phyloP scores from a whole-genome alignment of 2,888 invertebrate species.

The Cyaniris semiargus region DNA sequence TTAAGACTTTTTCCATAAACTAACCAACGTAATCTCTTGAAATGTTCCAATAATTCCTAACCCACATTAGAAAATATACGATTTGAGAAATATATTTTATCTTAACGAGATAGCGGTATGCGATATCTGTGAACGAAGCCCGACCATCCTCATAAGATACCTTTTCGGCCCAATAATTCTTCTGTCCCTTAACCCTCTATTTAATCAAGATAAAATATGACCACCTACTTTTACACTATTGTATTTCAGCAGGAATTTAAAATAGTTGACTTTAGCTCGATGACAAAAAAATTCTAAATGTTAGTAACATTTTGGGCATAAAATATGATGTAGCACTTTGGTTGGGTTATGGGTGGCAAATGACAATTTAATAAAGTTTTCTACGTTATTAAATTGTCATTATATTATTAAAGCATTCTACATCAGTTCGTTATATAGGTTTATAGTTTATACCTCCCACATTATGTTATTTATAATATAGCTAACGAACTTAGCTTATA shows the following conservation, averaged over 20 bases:
- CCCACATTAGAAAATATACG: conserved; percentile 19
- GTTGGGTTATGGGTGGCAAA: neutral
- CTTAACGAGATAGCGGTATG: conserved; percentile 19
- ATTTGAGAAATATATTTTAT: conserved; percentile 9
- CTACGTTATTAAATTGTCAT: too few relatives aligned
- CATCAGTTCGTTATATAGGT: neutral
- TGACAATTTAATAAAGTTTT: neutral
- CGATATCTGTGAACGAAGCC: conserved; percentile 1
- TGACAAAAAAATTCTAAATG: neutral
- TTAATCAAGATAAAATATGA: conserved; percentile 12
- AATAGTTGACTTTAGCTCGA: neutral
- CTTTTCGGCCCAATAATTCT: conserved; percentile 17
- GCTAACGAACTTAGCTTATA: neutral
- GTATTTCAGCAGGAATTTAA: neutral
- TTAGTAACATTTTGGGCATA: neutral
- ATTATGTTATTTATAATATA: neutral
- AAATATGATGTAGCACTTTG: neutral
- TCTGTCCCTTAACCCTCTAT: conserved; percentile 17
- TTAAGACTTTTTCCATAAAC: neutral
- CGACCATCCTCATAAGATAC: neutral
- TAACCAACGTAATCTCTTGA: neutral
- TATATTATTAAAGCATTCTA: too few relatives aligned
- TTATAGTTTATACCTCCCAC: neutral
- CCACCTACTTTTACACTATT: neutral
- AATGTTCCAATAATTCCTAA: conserved; percentile 4